Evolutionary conservation across 2,888 invertebrate genomes (phyloP), one percentile per base, ranked within the genome.

Genomic region (Sarcophaga variegata): DNA sequence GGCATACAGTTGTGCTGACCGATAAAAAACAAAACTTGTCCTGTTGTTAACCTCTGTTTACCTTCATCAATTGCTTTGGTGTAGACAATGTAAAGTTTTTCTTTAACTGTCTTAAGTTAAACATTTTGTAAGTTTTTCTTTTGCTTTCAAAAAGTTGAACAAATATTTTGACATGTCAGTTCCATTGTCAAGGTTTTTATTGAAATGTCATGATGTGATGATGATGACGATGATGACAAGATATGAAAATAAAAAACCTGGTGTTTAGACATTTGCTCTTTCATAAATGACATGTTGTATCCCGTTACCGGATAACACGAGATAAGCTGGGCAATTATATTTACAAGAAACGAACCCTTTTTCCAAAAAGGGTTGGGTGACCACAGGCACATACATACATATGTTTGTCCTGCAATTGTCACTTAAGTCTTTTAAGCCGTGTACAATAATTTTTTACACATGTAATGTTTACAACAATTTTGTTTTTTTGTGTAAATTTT

Each of bases 201-300:
- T 84, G 66, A 76, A 74, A 84, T 71, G 80, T 84, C 84, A 84
- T 14, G 70, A 79, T 84, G 84, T 80, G 75, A 84, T 80, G 74
- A 84, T n/a, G 17, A 59, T 14, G 22, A 22, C 22, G n/a, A n/a
- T 14, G n/a, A 59, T n/a, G n/a, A 17, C 14, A 59, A 4, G 11
- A 63, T 54, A 70, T 27, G 37, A 81, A 62, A 62, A 22, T 22
- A 22, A n/a, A n/a, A n/a, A 12, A 22, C 59, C 62, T 37, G 25
- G 75, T 63, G 69, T 54, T 54, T 54, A 54, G 17, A 37, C 75
- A 70, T 81, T 75, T 81, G 54, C 22, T 63, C 81, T 70, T 64
- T 47, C 12, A 76, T 2, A 37, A 37, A 8, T 22, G 70, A 66
- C 25, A 77, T 25, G 11, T 60, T 37, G 49, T 82, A 71, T 63